Base-by-base conservation (phyloP, 2,113 vertebrate species). In the Entosphenus tridentatus region DNA sequence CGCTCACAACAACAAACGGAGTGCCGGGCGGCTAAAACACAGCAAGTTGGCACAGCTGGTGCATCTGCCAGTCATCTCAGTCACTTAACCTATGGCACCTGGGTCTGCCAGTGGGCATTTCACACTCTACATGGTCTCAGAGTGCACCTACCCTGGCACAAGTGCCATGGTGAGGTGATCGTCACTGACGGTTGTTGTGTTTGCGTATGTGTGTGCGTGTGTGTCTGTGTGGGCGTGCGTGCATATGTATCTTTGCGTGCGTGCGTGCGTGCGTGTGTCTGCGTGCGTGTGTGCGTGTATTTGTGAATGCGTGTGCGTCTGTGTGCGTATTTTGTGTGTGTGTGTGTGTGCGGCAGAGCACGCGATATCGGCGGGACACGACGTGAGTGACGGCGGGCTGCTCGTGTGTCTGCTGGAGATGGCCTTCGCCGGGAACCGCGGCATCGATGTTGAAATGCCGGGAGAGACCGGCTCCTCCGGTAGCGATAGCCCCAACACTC, bases 351-450 rank as follows among this genome's bases (percentile, higher is more conserved):
- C 57, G 67, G 18, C 73, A 91, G 89, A 86, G 18, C 71, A 67
- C n/a, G 70, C 79, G 54, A 78, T 92, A 72, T 84, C 80, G 54
- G 85, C 89, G 2, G 89, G 89, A 16, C 89, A 95, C 10, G 89
- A 95, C 71, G 79, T 95, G 74, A 95, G 89, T 1, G 89, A 95
- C 2, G 89, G 89, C 21, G 89, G 89, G 2, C 81, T 90, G 12
- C 73, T 92, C 73, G 82, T 83, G 67, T 88, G 85, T 72, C 70
- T 90, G 69, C 77, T 92, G 12, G 89, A 95, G 76, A 90, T 90
- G 88, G 88, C 87, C 4, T 87, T 95, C 74, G 85, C 87, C 7
- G 89, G 89, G 68, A 93, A 93, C 72, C 82, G 80, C 70, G 89
- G 89, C 2, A 78, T 89, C 57, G 80, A 80, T 1, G 78, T 85